Percentiles rank a stretch among this genome's conserved stretches.
phyloP scores from a whole-genome alignment of 2,888 invertebrate species.

The Scrobipalpa costella region DNA sequence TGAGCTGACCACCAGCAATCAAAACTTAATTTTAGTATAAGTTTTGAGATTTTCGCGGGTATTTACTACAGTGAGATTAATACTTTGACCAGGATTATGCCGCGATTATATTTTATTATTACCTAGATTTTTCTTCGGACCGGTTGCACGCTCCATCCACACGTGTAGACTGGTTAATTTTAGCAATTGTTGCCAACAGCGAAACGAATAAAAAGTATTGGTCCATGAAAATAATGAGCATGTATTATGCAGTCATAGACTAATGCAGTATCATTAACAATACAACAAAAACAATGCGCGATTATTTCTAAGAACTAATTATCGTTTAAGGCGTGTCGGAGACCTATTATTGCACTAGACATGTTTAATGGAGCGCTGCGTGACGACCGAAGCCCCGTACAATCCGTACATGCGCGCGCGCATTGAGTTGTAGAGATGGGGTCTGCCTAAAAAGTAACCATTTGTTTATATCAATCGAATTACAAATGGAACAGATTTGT shows the following conservation, averaged over 20 bases:
- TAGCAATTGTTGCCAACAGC: too few relatives aligned
- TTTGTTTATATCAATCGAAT: too few relatives aligned
- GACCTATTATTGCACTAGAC: slow-evolving; percentile 11
- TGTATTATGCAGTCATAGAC: slow-evolving; percentile 1
- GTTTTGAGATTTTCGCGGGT: too few relatives aligned
- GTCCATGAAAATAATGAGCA: too few relatives aligned
- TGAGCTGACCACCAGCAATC: not conserved
- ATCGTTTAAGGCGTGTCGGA: not conserved
- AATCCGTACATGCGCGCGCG: not conserved
- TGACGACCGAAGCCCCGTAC: not conserved
- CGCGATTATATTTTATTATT: too few relatives aligned
- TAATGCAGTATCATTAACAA: slow-evolving; percentile 8
- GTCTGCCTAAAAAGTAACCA: not conserved
- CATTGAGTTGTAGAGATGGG: not conserved
- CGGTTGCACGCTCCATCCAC: too few relatives aligned
- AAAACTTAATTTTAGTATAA: not conserved
- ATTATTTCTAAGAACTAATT: slow-evolving; percentile 6
- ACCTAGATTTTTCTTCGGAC: too few relatives aligned
- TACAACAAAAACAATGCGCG: slow-evolving; percentile 2
- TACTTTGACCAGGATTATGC: too few relatives aligned
- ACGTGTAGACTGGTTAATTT: too few relatives aligned
- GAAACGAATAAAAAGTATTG: too few relatives aligned
- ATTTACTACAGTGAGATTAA: too few relatives aligned
- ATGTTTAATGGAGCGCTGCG: slow-evolving; percentile 13
- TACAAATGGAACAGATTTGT: too few relatives aligned